Conservation (phyloP, 2,797 vertebrate species). For the Melanotaenia nigrans region DNA sequence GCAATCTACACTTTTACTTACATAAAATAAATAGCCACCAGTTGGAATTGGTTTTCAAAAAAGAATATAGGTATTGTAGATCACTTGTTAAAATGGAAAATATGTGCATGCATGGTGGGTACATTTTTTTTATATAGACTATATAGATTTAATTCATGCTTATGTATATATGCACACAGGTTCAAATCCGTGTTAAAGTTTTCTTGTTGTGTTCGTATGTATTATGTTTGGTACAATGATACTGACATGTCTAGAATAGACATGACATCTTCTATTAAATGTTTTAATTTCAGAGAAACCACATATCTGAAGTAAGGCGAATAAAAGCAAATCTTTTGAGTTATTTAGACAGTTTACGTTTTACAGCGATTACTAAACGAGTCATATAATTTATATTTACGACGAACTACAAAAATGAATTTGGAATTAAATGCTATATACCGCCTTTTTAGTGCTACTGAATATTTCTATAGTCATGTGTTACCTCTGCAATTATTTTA, state of each 20-base stretch:
- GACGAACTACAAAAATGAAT: background rate
- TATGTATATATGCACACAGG: too few species aligned
- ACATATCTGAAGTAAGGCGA: background rate
- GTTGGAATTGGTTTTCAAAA: background rate
- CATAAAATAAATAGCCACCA: background rate
- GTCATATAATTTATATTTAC: background rate
- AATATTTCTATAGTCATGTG: background rate
- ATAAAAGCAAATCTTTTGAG: background rate
- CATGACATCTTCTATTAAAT: too few species aligned
- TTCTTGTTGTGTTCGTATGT: too few species aligned
- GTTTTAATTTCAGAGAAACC: background rate
- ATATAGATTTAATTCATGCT: too few species aligned
- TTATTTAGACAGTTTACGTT: background rate
- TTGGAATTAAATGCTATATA: background rate
- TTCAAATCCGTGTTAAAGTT: too few species aligned
- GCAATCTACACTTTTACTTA: background rate
- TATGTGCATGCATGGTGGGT: too few species aligned
- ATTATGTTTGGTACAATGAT: too few species aligned
- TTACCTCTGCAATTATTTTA: background rate
- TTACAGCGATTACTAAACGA: background rate
- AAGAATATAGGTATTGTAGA: background rate
- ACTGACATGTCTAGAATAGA: too few species aligned
- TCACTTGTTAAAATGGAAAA: background rate
- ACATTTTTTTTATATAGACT: too few species aligned
- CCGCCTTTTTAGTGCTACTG: background rate